Base-by-base conservation (phyloP, 2,797 vertebrate genomes). In the Typhlichthys subterraneus region DNA sequence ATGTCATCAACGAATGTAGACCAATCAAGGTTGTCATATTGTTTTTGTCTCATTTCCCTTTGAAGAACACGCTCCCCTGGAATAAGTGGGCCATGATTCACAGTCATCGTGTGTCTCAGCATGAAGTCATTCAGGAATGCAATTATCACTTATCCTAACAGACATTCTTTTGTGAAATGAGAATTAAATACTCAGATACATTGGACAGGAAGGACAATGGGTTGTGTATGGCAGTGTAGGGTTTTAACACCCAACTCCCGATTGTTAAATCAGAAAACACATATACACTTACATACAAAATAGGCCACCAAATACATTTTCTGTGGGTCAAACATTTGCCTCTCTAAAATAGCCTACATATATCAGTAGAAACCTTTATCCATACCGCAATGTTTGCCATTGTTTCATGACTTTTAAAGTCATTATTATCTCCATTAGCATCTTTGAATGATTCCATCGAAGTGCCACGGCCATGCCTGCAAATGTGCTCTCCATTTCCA, bases 111-210 rank as follows among this genome's bases (percentile, higher is more conserved):
- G 80, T 72, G 70, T 80, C 88, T 69, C 86, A 84, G 87, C 87
- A 77, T 87, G 88, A 83, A 87, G 83, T 84, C 84, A 75, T 76
- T 52, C 73, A 83, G 85, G 88, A 89, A 90, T 90, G 87, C 86
- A 90, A 90, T 90, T 90, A 91, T 90, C 88, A 88, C 86, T 85
- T 87, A 5, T 63, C 65, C 69, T 75, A 77, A 83, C 81, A 81
- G 80, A 83, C 75, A 72, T 77, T 85, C 79, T 85, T 79, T 69
- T 83, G 75, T 75, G 72, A 81, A 79, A 86, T 63, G 81, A 80
- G 75, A 82, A 72, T 14, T 59, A 84, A 81, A 69, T 66, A 82
- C 77, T 64, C 72, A 61, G 63, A 75, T 85, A 70, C 68, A 80
- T 71, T 52, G 5, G 59, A 42, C 14, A 17, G 53, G 29, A 57